Conservation (phyloP, 2,113 vertebrate genomes). For the Cephalophus harveyi region DNA sequence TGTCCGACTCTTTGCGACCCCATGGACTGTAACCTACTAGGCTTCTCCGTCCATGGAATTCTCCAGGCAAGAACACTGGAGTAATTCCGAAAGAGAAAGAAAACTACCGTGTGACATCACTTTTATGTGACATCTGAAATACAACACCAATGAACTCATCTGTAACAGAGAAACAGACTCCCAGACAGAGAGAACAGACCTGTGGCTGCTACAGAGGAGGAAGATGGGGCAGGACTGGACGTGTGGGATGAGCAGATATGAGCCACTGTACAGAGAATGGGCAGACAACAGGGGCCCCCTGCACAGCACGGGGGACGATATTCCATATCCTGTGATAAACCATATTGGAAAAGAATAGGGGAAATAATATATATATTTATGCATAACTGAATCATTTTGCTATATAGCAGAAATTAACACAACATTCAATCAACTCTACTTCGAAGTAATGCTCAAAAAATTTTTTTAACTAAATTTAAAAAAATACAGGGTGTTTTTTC, state of each 20-base stretch:
- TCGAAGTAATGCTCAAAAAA: too few relatives aligned
- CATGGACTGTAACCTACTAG: too few relatives aligned
- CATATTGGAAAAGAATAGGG: neutral
- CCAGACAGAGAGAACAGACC: neutral
- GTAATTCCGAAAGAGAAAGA: neutral
- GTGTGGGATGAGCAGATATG: too few relatives aligned
- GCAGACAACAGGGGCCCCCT: too few relatives aligned
- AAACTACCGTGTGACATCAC: neutral
- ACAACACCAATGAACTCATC: neutral
- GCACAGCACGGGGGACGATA: neutral
- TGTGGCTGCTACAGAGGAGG: neutral
- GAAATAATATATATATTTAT: neutral
- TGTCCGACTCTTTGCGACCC: too few relatives aligned
- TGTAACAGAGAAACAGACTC: neutral
- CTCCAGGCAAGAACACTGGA: too few relatives aligned
- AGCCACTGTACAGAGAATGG: neutral
- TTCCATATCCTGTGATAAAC: neutral
- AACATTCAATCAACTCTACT: neutral
- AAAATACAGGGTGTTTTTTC: neutral
- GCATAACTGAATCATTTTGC: neutral
- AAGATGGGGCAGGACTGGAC: neutral
- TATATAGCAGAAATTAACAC: neutral
- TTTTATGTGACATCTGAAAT: neutral
- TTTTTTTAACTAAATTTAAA: neutral
- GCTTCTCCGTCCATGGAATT: too few relatives aligned